Evolutionary conservation across 2,797 vertebrate genomes (phyloP), one percentile per base, ranked within the genome.

Genomic region (Pantherophis alleghaniensis): DNA sequence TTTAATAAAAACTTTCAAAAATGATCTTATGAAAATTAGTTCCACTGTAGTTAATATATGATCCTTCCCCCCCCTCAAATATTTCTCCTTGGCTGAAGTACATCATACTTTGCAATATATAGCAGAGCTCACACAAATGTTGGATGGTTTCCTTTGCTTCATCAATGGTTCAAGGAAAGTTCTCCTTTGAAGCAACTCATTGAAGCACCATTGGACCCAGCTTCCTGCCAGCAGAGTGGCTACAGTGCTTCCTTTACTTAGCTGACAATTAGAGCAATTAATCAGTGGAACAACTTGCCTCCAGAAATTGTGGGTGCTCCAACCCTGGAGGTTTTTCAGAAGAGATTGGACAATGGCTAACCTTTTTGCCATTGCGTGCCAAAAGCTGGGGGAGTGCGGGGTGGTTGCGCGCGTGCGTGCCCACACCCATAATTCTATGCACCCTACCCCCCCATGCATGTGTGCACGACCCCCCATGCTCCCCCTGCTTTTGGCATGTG

Each of bases 31-130:
- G 28, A 4, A 14, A 79, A 57, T 26, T 11, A 79, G 4, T 91
- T 83, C 7, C 55, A 16, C 53, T 18, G 16, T 26, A 59, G 22
- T 7, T 57, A 92, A 4, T 57, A 66, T 56, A 22, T 51, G 56
- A 5, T n/a, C 13, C 14, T 16, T 61, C 91, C 14, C 47, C 47
- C 5, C 47, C 7, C 47, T 0, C 1, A 79, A 74, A 91, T 47
- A 89, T 16, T 92, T 42, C 9, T 90, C 87, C 91, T 14, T 90
- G 93, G 93, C 79, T 89, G 10, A 56, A 87, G 4, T 57, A 55
- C 32, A n/a, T 87, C 28, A 56, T 87, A 56, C 55, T 18, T 32
- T 59, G 59, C 94, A 32, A 42, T 37, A 79, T 79, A 37, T 3
- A 22, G 69, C 18, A 42, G 69, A 37, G 69, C 32, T 37, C 69